Evolutionary conservation across 2,888 invertebrate genomes (phyloP).

Genomic region (Criorhina ranunculi): DNA sequence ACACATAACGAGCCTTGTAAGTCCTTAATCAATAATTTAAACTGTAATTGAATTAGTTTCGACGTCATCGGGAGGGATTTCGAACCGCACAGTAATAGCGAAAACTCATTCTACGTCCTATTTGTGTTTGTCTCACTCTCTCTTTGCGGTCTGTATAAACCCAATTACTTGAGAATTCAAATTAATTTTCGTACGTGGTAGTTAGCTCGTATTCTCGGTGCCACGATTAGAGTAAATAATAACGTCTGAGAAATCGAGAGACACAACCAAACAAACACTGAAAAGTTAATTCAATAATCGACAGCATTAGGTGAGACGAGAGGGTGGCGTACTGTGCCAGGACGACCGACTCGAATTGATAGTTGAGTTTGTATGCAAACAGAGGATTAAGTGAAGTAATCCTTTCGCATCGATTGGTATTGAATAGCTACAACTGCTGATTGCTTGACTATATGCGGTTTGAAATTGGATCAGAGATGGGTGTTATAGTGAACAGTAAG

Average conservation of each 20-base stretch:
- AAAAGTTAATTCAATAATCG: constrained; percentile 69
- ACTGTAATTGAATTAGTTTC: constrained; percentile 70
- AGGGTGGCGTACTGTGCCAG: neutral
- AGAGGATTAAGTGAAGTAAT: constrained; percentile 81
- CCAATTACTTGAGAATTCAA: constrained; percentile 55
- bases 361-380: constrained; percentile 80
- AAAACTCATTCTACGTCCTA: neutral
- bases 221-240: constrained; percentile 36
- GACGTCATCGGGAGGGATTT: constrained; percentile 38
- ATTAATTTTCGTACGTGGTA: constrained; percentile 57
- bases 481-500: constrained; percentile 24
- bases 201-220: constrained; percentile 12
- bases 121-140: neutral
- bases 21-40: constrained; percentile 62
- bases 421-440: constrained; percentile 55
- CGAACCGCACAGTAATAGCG: constrained; percentile 19
- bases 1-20: constrained; percentile 39
- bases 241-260: constrained; percentile 25
- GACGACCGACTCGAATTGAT: constrained; percentile 36
- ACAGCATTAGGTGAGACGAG: constrained; percentile 15
- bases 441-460: constrained; percentile 9
- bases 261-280: constrained; percentile 45
- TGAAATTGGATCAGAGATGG: neutral
- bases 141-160: neutral
- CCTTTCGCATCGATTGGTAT: constrained; percentile 80